A percentile compares a stretch with the other conserved stretches of the same genome.
Evolutionary conservation across 2,888 invertebrate species (phyloP).

Genomic region (Luperina nickerlii): DNA sequence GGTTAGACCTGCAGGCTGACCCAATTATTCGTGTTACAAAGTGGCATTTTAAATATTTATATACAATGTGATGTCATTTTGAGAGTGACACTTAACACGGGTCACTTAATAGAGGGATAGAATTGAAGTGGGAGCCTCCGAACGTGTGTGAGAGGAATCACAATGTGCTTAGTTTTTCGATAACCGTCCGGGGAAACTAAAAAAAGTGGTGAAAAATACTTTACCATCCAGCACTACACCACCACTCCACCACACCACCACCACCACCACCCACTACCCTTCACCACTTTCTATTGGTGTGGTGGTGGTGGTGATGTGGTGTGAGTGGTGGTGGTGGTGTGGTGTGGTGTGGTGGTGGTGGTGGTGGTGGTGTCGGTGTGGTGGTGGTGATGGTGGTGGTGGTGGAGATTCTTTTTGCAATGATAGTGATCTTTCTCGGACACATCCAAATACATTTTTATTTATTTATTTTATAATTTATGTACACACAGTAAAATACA

Average conservation of each 20-base stretch:
- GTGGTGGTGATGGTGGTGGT: too few species aligned
- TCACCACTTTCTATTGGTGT: too few species aligned
- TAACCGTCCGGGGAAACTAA: conserved; percentile 35
- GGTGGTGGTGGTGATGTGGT: too few species aligned
- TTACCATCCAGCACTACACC: too few species aligned
- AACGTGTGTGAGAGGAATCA: conserved; percentile 55
- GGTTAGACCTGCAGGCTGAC: conserved; percentile 24
- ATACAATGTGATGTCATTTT: conserved; percentile 58
- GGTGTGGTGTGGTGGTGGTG: too few species aligned
- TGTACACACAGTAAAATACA: too few species aligned
- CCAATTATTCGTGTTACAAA: conserved; percentile 53
- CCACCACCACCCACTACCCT: too few species aligned
- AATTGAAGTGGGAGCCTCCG: conserved; percentile 38
- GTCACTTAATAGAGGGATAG: conserved; percentile 62
- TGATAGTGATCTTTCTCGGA: conserved; percentile 12
- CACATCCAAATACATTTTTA: neutral
- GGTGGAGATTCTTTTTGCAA: neutral
- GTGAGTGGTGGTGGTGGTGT: too few species aligned
- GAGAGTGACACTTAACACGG: conserved; percentile 61
- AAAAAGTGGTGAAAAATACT: too few species aligned
- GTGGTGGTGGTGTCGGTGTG: too few species aligned
- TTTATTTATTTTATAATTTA: too few species aligned
- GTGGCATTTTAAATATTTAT: conserved; percentile 64
- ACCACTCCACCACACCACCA: too few species aligned
- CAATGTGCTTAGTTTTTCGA: conserved; percentile 50